Evolutionary conservation across 2,113 vertebrate genomes (phyloP), one percentile per base, ranked within the genome.

Genomic region (Mobula hypostoma): DNA sequence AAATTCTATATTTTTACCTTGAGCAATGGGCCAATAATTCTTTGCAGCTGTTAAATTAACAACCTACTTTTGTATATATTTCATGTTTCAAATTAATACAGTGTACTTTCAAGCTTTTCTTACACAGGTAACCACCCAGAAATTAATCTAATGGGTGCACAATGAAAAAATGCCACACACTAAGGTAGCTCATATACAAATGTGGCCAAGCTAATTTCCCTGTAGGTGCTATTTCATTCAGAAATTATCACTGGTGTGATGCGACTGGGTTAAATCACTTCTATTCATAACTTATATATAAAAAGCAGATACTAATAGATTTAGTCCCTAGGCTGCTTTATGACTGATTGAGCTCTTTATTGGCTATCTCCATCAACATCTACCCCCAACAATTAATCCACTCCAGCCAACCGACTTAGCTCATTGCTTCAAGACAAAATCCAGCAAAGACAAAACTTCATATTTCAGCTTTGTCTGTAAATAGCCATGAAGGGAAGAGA

Each of bases 391-490:
- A 68, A 68, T 15, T 48, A 68, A 70, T 70, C 68, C 17, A 74
- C 74, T 24, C 66, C 36, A 48, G 68, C 90, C 68, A 93, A 74
- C 17, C 63, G 48, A 93, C n/a, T 76, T 70, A 93, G 21, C 70
- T 74, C 90, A 74, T 72, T 15, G 40, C 32, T 92, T 92, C 32
- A 74, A 93, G 70, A 74, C n/a, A 14, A 74, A 93, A 93, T 93
- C 68, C 40, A 66, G 61, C 8, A 19, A 90, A 15, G 70, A 24
- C 5, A 76, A 70, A 29, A 93, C 21, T 27, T 93, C 74, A 17
- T 32, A 9, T 70, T 91, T 48, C 70, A 66, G 5, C 58, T 32
- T 93, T 56, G 40, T 48, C 70, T 93, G 61, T 7, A 21, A 17
- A 12, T 8, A 68, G 15, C 24, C 40, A 48, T 48, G 6, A 19